Base-by-base conservation (phyloP, 2,888 invertebrate genomes). In the Bibio marci region DNA sequence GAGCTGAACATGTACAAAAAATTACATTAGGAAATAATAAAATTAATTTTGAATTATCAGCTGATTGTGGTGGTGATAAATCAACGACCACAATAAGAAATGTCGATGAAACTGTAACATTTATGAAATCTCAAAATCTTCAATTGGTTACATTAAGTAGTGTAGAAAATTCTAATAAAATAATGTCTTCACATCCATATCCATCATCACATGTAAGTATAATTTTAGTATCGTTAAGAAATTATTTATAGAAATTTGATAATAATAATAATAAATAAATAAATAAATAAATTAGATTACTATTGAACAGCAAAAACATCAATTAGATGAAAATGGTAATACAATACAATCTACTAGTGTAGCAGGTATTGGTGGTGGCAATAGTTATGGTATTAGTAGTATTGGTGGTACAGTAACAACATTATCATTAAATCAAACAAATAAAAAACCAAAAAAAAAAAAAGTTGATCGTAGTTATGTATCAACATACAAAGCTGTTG, bases 261-360 rank as follows among this genome's bases (percentile, higher is more conserved):
- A 5, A 32, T 32, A 15, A 15, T 11, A 15, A 32, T 14, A 15
- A 7, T 4, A 32, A 32, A 15, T 14, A 11, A n/a, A 5, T 11
- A 5, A 5, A 5, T 4, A 11, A 14, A 15, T 32, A 10, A 26
- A 26, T 26, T 15, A 32, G 32, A 5, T 32, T 6, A 32, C 15
- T 26, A 8, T 10, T 32, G 32, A 32, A 15, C 32, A 32, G 15
- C 13, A 32, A 15, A 13, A 32, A 33, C 32, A 26, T 15, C 55
- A 76, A 45, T 64, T 78, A 44, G 85, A 85, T 62, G 85, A 85
- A 63, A 85, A 83, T 56, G 81, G 80, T 44, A 85, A 85, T 57
- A 70, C 81, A 28, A 64, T 82, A 40, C 71, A 70, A 52, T 42
- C 42, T 26, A 44, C 44, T 12, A 67, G 58, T n/a, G n/a, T n/a